These are phyloP conservation scores for Aurelia aurita DNA, from an alignment of 30 jellyfish, hydroid and myxozoan genomes.

Conservation along the genomic window DNA sequence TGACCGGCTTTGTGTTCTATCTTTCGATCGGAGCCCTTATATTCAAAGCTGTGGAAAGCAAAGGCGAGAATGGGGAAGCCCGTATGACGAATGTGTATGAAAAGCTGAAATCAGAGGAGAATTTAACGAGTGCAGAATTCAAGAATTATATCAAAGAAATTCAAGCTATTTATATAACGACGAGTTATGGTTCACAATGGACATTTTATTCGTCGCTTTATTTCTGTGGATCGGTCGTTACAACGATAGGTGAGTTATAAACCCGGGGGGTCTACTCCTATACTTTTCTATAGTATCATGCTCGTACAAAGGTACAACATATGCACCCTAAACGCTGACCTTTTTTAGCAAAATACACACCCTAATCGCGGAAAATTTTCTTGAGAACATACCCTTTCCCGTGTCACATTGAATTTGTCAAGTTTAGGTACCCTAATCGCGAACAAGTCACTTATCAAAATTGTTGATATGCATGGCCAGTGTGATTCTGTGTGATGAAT, in stretches of 20 bases:
- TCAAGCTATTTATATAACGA: neutral
- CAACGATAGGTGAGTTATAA: slow-evolving; percentile 73
- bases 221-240: slow-evolving; percentile 81
- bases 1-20: slow-evolving; percentile 32
- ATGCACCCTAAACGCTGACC: too few relatives aligned
- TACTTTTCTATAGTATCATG: too few relatives aligned
- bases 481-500: too few relatives aligned
- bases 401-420: too few relatives aligned
- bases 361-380: too few relatives aligned
- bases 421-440: too few relatives aligned
- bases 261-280: too few relatives aligned
- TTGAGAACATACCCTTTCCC: too few relatives aligned
- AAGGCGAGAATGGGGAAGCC: slow-evolving; percentile 6
- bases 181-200: slow-evolving; percentile 62
- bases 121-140: slow-evolving; percentile 54
- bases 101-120: slow-evolving; percentile 14
- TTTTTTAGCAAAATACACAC: too few relatives aligned
- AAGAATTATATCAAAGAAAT: slow-evolving; percentile 13
- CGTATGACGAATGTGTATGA: slow-evolving; percentile 7
- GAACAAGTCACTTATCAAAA: too few relatives aligned
- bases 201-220: slow-evolving; percentile 71
- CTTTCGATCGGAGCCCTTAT: slow-evolving; percentile 57
- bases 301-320: too few relatives aligned
- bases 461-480: too few relatives aligned
- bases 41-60: slow-evolving; percentile 50